Evolutionary conservation across 64 coral and sea anemone genomes (phyloP).

Genomic region (Dendronephthya gigantea): DNA sequence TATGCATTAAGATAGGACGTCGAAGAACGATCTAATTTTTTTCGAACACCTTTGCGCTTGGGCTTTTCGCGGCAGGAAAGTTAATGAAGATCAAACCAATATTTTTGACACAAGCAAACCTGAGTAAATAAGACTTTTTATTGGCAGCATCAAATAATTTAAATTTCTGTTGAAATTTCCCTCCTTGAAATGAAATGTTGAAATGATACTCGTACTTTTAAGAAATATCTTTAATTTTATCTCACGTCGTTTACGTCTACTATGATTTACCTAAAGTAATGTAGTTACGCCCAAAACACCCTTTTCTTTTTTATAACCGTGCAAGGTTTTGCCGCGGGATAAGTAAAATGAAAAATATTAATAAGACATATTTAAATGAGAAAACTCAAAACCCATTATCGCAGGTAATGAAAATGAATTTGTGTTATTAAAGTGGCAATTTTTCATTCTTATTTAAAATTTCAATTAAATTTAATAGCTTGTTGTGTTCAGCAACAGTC

Average conservation of each 20-base stretch:
- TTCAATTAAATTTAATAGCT: not conserved
- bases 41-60: not conserved
- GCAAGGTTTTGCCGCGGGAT: not conserved
- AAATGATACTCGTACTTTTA: no score
- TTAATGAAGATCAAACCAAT: not conserved
- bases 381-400: not conserved
- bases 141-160: no score
- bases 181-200: no score
- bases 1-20: not conserved
- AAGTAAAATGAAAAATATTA: not conserved
- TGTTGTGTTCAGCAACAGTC: not conserved
- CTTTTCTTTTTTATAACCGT: no score
- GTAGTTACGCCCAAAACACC: no score
- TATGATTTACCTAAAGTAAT: no score
- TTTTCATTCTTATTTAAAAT: not conserved
- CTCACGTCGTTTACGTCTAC: no score
- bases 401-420: not conserved
- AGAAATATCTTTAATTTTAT: no score
- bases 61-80: not conserved
- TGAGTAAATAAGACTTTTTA: no score
- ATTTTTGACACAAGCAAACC: not conserved
- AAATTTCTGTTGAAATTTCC: no score
- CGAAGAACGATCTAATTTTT: not conserved
- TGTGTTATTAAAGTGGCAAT: not conserved
- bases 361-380: not conserved